Evolutionary conservation across 2,113 vertebrate species (phyloP), one percentile per base, ranked within the genome.

Genomic region (Rhinichthys klamathensis): DNA sequence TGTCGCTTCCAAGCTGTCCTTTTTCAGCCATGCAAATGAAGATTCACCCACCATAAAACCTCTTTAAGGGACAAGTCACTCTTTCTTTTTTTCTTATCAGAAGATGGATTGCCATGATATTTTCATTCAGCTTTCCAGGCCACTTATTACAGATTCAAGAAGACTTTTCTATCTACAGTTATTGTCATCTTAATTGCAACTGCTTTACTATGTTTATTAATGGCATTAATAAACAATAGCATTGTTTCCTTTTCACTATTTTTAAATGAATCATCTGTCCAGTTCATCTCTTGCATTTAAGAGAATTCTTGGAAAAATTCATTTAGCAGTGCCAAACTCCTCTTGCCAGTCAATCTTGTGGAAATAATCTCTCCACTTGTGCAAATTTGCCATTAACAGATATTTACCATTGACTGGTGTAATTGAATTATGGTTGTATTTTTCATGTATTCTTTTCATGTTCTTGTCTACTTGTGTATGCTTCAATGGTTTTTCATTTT

Each of bases 401-500:
- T 70, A 13, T 49, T 65, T 60, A 27, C 16, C 16, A 23, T 70
- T 69, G 12, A n/a, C 30, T 70, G 27, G 27, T 83, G 82, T 73
- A 13, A 38, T 61, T 9, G 8, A 21, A 51, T 56, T 56, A 23
- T 56, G 18, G 7, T 23, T 8, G n/a, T n/a, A 56, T 56, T 12
- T 30, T 1, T 18, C 10, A n/a, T n/a, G n/a, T n/a, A n/a, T 27
- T 3, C 7, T 61, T n/a, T 46, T 65, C 18, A 51, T 60, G 25
- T 74, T 83, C 65, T 78, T 70, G 38, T 69, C 58, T 79, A 8
- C 70, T 30, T 73, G 65, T 61, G 67, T 30, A 44, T 32, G 35
- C 23, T 38, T 10, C 15, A 21, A 56, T 65, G 0, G 8, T 23
- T 73, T 54, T 38, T 80, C 61, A 70, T 54, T 78, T 84, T 86